Base-by-base conservation (phyloP, 2,888 invertebrate species). In the Aplocera efformata region DNA sequence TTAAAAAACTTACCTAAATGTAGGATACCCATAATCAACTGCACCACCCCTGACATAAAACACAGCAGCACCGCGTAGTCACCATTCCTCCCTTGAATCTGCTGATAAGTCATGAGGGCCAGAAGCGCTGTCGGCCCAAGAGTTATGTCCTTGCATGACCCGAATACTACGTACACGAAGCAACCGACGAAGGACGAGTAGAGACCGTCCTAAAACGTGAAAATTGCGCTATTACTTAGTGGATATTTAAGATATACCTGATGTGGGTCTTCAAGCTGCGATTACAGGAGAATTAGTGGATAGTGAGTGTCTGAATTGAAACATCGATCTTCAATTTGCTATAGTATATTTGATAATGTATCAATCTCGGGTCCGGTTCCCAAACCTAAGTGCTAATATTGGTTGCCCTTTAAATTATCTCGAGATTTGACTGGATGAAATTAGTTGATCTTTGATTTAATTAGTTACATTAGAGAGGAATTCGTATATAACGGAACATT, bases 111-210 rank as follows among this genome's bases (percentile, higher is more conserved):
- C 94, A 98, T 96, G 21, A 98, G 90, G 0, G 97, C 94, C 91
- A 98, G 92, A 39, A 97, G 90, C n/a, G 98, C 98, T 0, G 98
- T 98, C 1, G 98, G 98, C 5, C 98, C 96, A 44, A 96, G 92
- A 4, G 95, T 95, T 41, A 95, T 95, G 68, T 95, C 95, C 56
- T 94, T 94, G 68, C 94, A 94, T 32, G 96, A 96, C 13, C 98
- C 98, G 58, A 98, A 92, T 43, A 98, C 76, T 32, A 94, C 92
- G 83, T 98, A 98, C 24, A 98, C 91, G 74, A 98, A 95, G 65
- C 97, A 97, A 1, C 98, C 97, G 81, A 97, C 91, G 79, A 98
- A 98, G 1, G 98, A 95, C 0, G 98, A 97, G 84, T 98, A 98
- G 32, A 98, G 90, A 1, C 98, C 98, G 84, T 96, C 97, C 96